Evolutionary conservation across 64 coral and sea anemone species (phyloP), one percentile per base, ranked within the genome.

Genomic region (Montipora capricornis): DNA sequence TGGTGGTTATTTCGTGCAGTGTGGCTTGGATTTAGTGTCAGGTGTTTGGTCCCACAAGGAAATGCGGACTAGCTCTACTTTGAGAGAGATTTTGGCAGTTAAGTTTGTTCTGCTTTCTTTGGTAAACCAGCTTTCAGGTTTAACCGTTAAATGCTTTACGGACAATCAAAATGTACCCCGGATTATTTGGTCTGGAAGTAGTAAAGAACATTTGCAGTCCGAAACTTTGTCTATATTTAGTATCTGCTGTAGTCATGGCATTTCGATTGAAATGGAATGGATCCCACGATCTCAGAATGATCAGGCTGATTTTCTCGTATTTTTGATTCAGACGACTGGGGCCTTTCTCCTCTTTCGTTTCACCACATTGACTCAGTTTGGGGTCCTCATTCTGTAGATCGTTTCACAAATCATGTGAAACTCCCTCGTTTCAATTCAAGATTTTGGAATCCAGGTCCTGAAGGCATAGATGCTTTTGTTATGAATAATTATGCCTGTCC

Each of bases 1-100:
- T 75, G 93, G 93, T 73, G 87, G 93, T 37, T 95, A 88, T 87
- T 87, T 82, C 29, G 89, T 95, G 0, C 94, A 95, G 48, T 95
- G 94, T 60, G 89, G 90, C 7, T 59, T 58, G 64, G 79, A 82
- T 47, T 26, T 79, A 49, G 90, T 95, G 44, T 88, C 89, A 16
- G 83, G 94, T 81, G 52, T 55, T 55, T 92, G 84, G 83, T 79
- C 70, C 51, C 24, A 24, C 47, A 46, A 91, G 44, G 59, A 95
- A 91, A 87, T 95, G 75, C 64, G 52, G 11, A 45, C 49, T 17
- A 95, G 94, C 44, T 90, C 93, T 78, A 94, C 93, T 87, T 73
- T 95, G 10, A 82, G 87, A 53, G 87, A 90, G 76, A 68, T 90
- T 77, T 90, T 95, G 76, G 93, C 88, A 67, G 93, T 95, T 24